These are phyloP conservation scores for Leptatherina wallacei DNA, from an alignment of 2,797 vertebrate genomes.

Conservation along the genomic window DNA sequence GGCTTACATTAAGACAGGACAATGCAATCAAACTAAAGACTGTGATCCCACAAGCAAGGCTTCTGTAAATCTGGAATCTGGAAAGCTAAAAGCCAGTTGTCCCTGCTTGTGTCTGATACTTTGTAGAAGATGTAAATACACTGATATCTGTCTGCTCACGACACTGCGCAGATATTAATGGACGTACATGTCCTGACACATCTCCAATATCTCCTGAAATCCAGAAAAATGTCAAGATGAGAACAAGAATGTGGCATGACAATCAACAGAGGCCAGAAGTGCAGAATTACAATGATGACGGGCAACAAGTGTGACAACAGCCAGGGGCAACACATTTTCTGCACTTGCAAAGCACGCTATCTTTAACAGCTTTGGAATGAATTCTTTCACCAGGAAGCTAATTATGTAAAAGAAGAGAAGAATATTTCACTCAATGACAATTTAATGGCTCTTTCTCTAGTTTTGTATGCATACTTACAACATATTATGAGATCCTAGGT, in stretches of 20 bases:
- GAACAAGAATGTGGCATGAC: slow-evolving; percentile 45
- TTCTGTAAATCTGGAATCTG: slow-evolving; percentile 51
- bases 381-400: background rate
- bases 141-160: slow-evolving; percentile 48
- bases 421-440: background rate
- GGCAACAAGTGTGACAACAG: slow-evolving; percentile 29
- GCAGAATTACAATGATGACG: slow-evolving; percentile 19
- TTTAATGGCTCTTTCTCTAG: background rate
- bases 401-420: background rate
- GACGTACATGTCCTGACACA: slow-evolving; percentile 60
- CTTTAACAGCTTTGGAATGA: slow-evolving; percentile 4
- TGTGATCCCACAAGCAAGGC: slow-evolving; percentile 44
- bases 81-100: slow-evolving; percentile 51
- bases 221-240: slow-evolving; percentile 46
- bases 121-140: slow-evolving; percentile 60
- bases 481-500: background rate
- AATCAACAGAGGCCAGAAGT: slow-evolving; percentile 22
- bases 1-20: slow-evolving; percentile 18
- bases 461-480: slow-evolving; percentile 3
- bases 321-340: slow-evolving; percentile 22
- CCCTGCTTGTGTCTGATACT: slow-evolving; percentile 58
- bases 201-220: slow-evolving; percentile 62
- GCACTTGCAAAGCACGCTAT: slow-evolving; percentile 8
- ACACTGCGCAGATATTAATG: slow-evolving; percentile 57
- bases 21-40: slow-evolving; percentile 4